Evolutionary conservation across 1,140 invertebrate species (phyloP), one percentile per base, ranked within the genome.

Genomic region (Drosophila chauvacae): DNA sequence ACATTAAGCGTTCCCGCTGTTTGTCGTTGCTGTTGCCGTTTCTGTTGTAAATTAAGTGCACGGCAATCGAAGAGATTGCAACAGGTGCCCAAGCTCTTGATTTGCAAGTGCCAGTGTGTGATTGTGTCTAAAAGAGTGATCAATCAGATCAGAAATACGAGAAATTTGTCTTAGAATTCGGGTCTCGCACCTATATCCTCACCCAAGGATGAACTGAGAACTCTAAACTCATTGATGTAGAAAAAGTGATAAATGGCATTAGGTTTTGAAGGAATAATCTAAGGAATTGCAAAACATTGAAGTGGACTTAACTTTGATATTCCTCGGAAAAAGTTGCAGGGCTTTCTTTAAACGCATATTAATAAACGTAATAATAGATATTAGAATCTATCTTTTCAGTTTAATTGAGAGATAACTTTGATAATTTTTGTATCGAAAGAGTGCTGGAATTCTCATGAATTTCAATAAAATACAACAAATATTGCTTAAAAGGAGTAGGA

Each of bases 21-120:
- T 51, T 37, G 59, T 50, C 45, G 33, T 50, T 10, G 47, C 47
- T 59, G 47, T 13, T 62, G 64, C 18, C 57, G 63, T 57, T 73
- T 51, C 39, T 77, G 73, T 44, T 81, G 64, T 75, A 85, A 90
- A 88, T 85, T 80, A 81, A 90, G 85, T 88, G 78, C 69, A 80
- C 57, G 66, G 79, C 79, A 81, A 81, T 81, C 70, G 61, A 78
- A 81, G 53, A 56, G 80, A 87, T 87, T 87, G 83, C 83, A 65
- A 80, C 84, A 87, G 83, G 83, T 87, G 83, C 77, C 42, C 57
- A 35, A 77, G 50, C 63, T 61, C 63, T 69, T 61, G 30, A 77
- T 47, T 55, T 65, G 33, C 58, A 45, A 61, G 50, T 47, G 50
- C 47, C 16, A 48, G 64, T 62, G 65, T 66, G 57, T 72, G 42